Evolutionary conservation across 2,888 invertebrate genomes (phyloP).

Genomic region (Mongoloraphidia duomilia): DNA sequence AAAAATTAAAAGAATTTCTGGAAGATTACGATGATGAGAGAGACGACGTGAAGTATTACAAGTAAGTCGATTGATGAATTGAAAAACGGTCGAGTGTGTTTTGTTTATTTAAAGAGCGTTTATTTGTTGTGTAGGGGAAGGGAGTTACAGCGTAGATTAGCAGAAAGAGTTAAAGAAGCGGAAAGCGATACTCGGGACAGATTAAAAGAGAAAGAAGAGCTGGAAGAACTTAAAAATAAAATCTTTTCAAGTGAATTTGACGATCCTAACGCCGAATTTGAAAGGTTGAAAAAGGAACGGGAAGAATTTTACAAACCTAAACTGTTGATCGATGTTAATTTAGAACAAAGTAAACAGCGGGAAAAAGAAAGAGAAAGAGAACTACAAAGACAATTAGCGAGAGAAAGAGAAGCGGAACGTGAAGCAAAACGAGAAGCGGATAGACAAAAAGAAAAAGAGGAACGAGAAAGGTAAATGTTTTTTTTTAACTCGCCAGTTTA

Average conservation of each 20-base stretch:
- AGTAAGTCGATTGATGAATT: slow-evolving; percentile 33
- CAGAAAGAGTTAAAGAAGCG: slow-evolving; percentile 85
- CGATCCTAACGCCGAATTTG: slow-evolving; percentile 47
- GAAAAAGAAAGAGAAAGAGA: slow-evolving; percentile 41
- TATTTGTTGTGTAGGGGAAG: slow-evolving; percentile 43
- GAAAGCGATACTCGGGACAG: slow-evolving; percentile 84
- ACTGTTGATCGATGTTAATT: slow-evolving; percentile 56
- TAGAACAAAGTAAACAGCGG: slow-evolving; percentile 43
- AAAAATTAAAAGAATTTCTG: slow-evolving; percentile 88
- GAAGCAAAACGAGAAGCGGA: slow-evolving; percentile 60
- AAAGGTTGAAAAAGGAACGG: slow-evolving; percentile 52
- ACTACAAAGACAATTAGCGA: slow-evolving; percentile 31
- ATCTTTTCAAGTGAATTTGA: slow-evolving; percentile 54
- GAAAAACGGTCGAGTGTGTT: slow-evolving; percentile 3
- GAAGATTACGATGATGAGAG: slow-evolving; percentile 99
- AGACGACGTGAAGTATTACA: slow-evolving; percentile 95
- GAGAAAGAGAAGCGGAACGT: slow-evolving; percentile 71
- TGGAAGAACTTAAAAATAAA: slow-evolving; percentile 67
- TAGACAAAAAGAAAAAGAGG: slow-evolving; percentile 18
- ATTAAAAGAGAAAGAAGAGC: slow-evolving; percentile 74
- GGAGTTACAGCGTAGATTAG: slow-evolving; percentile 78
- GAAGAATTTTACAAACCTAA: slow-evolving; percentile 77
- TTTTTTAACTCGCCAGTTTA: too few species aligned
- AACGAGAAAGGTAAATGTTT: slow-evolving; percentile 22
- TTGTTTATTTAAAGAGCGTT: slow-evolving; percentile 2